These are phyloP conservation scores for Muscina levida DNA, from an alignment of 2,888 invertebrate genomes.

Conservation along the genomic window DNA sequence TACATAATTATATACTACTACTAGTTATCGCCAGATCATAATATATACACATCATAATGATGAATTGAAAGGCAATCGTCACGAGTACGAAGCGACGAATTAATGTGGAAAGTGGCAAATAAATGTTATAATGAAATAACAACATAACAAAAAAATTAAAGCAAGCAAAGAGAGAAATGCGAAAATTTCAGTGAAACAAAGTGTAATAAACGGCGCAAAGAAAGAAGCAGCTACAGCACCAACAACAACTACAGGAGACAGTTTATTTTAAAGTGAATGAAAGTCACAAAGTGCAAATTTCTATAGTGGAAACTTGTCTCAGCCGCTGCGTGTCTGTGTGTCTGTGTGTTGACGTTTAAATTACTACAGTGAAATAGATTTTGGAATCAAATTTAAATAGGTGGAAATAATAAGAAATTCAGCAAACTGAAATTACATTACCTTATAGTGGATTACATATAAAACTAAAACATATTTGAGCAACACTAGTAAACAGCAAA, in stretches of 20 bases:
- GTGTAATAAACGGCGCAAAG: neutral
- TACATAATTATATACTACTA: too few relatives aligned
- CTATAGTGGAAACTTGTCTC: neutral
- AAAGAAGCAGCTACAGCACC: neutral
- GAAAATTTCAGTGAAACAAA: neutral
- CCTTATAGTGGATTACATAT: neutral
- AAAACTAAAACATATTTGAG: neutral
- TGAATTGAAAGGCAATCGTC: neutral
- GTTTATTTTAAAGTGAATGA: slow-evolving; percentile 42
- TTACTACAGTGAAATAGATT: neutral
- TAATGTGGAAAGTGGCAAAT: slow-evolving; percentile 9
- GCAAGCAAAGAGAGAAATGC: neutral
- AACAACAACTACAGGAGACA: slow-evolving; percentile 11
- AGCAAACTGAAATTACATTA: neutral
- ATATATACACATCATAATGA: slow-evolving; percentile 35
- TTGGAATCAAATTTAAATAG: neutral
- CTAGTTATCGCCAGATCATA: slow-evolving; percentile 8
- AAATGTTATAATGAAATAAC: neutral
- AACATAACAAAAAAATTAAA: slow-evolving; percentile 11
- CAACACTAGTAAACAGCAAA: neutral
- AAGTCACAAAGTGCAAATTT: slow-evolving; percentile 47
- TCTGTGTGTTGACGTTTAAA: slow-evolving; percentile 1
- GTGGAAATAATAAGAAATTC: neutral
- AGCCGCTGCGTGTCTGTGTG: neutral
- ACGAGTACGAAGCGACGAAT: neutral